Evolutionary conservation across 2,797 vertebrate species (phyloP), one percentile per base, ranked within the genome.

Genomic region (Alectoris magna): DNA sequence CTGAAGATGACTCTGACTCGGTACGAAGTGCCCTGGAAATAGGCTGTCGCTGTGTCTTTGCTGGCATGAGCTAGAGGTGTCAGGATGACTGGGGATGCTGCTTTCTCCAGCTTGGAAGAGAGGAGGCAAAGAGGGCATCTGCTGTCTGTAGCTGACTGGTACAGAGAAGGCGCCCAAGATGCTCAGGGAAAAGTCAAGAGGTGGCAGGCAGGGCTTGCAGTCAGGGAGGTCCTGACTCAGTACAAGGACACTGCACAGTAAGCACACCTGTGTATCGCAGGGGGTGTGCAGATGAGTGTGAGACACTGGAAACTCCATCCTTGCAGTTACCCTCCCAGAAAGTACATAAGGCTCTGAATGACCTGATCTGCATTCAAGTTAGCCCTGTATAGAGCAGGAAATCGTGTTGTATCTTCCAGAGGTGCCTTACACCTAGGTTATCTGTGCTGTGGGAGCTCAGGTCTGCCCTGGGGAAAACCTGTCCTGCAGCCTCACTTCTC

Each of bases 1-100:
- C 12, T 18, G 98, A 98, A 48, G 82, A 78, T 5, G 98, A 98
- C 10, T 98, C 96, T 0, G 98, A 98, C 95, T 98, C 96, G 18
- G 98, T 99, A 97, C 7, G 91, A 49, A 3, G n/a, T 9, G 8
- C 34, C 3, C 74, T 39, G 67, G 73, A 11, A 56, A 15, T 10
- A 23, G 69, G 56, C 58, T 44, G 58, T 8, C 41, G 16, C 60
- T 24, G 59, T 16, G 4, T 18, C 11, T 1, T 0, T 17, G 55
- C 3, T 5, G 70, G 34, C 11, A 46, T 4, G 21, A 34, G 49
- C 17, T 63, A 29, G 23, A 24, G 60, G 11, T 14, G 34, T 12
- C 10, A 5, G 79, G 74, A 3, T 18, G 26, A 5, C 36, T 14
- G 71, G 66, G 73, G 58, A 29, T 81, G 49, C 73, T 53, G 38